Conservation (phyloP, 2,888 invertebrate species). For the Eupithecia subfuscata region DNA sequence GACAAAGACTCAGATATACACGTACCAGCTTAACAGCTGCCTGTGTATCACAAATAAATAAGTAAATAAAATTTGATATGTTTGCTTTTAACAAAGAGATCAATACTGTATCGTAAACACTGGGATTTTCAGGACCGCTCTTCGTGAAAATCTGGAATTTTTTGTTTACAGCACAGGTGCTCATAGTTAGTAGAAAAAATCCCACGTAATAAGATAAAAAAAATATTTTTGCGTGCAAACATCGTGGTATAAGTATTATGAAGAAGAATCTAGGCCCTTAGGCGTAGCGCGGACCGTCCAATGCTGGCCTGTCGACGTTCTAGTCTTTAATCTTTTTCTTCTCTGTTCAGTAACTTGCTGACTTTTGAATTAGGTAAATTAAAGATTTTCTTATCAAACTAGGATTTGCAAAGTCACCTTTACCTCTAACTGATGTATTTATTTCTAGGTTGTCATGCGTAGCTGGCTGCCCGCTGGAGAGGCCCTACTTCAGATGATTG, state of each 20-base stretch:
- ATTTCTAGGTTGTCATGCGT: constrained; percentile 94
- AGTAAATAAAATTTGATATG: too few species aligned
- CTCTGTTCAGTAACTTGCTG: neutral
- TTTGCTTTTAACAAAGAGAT: neutral
- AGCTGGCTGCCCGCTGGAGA: constrained; percentile 99
- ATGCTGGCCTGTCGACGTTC: too few species aligned
- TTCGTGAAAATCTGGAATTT: neutral
- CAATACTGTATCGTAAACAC: neutral
- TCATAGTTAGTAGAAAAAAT: too few species aligned
- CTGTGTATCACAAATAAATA: too few species aligned
- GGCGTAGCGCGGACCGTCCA: too few species aligned
- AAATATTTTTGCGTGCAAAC: neutral
- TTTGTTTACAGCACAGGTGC: neutral
- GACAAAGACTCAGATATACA: too few species aligned
- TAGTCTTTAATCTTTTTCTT: neutral
- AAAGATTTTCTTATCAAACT: neutral
- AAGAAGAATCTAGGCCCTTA: neutral
- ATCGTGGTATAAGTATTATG: neutral
- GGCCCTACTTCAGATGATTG: constrained; percentile 99
- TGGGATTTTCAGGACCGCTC: neutral
- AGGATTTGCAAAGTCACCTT: too few species aligned
- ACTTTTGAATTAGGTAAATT: neutral
- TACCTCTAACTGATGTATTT: neutral
- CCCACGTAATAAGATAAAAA: too few species aligned
- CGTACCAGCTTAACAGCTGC: too few species aligned